Evolutionary conservation across 2,113 vertebrate genomes (phyloP), one percentile per base, ranked within the genome.

Genomic region (Melanocharis versteri): DNA sequence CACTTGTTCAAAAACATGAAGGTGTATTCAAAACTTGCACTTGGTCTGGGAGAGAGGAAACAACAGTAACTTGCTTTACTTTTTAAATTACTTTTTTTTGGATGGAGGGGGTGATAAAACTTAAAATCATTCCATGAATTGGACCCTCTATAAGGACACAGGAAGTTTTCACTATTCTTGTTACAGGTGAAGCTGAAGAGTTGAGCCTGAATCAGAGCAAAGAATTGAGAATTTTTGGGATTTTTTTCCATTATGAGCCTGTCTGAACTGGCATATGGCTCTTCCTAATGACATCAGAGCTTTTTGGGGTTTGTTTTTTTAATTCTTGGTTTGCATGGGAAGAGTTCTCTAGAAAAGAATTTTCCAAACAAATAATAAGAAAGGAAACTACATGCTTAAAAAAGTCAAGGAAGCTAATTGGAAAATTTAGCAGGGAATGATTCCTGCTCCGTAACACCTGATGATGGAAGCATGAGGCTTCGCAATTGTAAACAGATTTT

Each of bases 401-500:
- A 72, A 86, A 68, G 33, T 50, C 56, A 47, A 64, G 76, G 83
- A 81, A 91, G 50, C 60, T 75, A 89, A 77, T 35, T 89, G 86
- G 94, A 79, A 86, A 73, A 71, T 15, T 61, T 87, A 87, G 53
- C 90, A 84, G 69, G 90, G 66, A 86, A 64, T 2, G 6, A 95
- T 92, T 79, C 73, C 72, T 90, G 71, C 83, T 80, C 81, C 54
- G 57, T 81, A 79, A 89, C 86, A 97, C 86, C 96, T 92, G 92
- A 82, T 96, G 94, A 95, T 92, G 92, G 93, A 92, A 84, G 92
- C 81, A 70, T 57, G 86, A 89, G 58, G 76, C 79, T 94, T 96
- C 95, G 88, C 94, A 94, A 91, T 84, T 83, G 66, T 90, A 92
- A 94, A 93, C 88, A 91, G 85, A 95, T 89, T 80, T 90, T 96